Conservation (phyloP, 2,888 invertebrate species). For the Cyclophora albipunctata region DNA sequence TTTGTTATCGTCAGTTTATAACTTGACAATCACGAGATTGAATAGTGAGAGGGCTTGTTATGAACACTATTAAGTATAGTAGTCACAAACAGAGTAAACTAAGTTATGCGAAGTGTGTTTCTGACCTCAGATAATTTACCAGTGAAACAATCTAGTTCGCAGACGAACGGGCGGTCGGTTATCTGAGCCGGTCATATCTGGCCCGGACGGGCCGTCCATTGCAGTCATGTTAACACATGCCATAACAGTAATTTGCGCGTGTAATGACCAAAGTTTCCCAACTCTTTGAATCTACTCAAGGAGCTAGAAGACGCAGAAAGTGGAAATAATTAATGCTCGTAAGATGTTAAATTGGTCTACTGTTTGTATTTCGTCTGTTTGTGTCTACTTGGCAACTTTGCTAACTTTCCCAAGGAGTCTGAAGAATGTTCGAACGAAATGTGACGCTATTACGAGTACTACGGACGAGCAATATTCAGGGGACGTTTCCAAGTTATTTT, state of each 20-base stretch:
- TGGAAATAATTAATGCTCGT: slow-evolving; percentile 24
- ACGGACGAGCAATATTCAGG: slow-evolving; percentile 7
- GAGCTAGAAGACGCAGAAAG: slow-evolving; percentile 27
- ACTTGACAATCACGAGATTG: too few species aligned
- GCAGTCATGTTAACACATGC: slow-evolving; percentile 42
- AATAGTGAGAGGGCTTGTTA: too few species aligned
- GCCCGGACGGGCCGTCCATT: slow-evolving; percentile 48
- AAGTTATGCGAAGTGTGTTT: slow-evolving; percentile 47
- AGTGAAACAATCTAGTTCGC: slow-evolving; percentile 55
- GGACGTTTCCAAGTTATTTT: slow-evolving; percentile 9
- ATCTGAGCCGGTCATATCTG: slow-evolving; percentile 57
- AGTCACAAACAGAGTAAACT: slow-evolving; percentile 48
- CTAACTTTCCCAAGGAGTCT: slow-evolving; percentile 18
- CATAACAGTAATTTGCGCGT: slow-evolving; percentile 47
- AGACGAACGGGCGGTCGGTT: slow-evolving; percentile 41
- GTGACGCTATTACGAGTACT: slow-evolving; percentile 11
- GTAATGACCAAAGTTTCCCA: slow-evolving; percentile 45
- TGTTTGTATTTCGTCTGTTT: slow-evolving; percentile 22
- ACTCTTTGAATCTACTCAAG: slow-evolving; percentile 36
- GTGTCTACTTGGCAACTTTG: slow-evolving; percentile 21
- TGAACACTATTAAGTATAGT: slow-evolving; percentile 9
- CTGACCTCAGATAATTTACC: slow-evolving; percentile 63
- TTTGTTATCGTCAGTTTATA: too few species aligned
- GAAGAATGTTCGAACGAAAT: slow-evolving; percentile 11
- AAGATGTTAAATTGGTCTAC: slow-evolving; percentile 23